A percentile compares a stretch with the other conserved stretches of the same genome.
phyloP scores from a whole-genome alignment of 2,888 invertebrate species.

The Fragum whitleyi region DNA sequence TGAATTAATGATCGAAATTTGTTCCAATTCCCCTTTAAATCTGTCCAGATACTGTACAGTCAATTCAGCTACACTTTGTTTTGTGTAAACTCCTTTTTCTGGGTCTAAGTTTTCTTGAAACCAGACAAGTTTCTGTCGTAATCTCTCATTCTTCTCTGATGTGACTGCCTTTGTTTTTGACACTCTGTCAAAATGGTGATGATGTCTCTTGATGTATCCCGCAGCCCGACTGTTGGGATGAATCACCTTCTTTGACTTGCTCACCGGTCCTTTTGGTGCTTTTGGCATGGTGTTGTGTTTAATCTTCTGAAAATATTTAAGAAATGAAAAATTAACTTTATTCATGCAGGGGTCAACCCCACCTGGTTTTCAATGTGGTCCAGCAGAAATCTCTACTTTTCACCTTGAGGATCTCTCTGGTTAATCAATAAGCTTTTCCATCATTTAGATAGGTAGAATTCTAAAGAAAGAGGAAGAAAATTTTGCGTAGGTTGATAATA shows the following conservation, averaged over 20 bases:
- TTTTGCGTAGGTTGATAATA: too few species aligned
- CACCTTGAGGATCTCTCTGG: too few species aligned
- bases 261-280: conserved; percentile 73
- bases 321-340: too few species aligned
- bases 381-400: too few species aligned
- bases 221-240: conserved; percentile 96
- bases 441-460: too few species aligned
- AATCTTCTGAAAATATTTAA: too few species aligned
- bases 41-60: conserved; percentile 87
- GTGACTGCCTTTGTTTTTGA: conserved; percentile 66
- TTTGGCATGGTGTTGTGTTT: conserved; percentile 74
- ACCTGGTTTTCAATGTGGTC: too few species aligned
- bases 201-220: conserved; percentile 90
- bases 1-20: conserved; percentile 92
- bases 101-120: conserved; percentile 89
- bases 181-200: conserved; percentile 87
- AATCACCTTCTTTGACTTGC: conserved; percentile 73
- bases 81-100: conserved; percentile 87
- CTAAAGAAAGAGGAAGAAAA: too few species aligned
- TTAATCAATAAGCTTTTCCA: too few species aligned
- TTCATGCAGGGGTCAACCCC: too few species aligned
- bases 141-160: conserved; percentile 66
- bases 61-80: conserved; percentile 87
- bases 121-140: conserved; percentile 92
- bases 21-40: conserved; percentile 92